Evolutionary conservation across 2,888 invertebrate species (phyloP).

Genomic region (Hirtodrosophila duncani): DNA sequence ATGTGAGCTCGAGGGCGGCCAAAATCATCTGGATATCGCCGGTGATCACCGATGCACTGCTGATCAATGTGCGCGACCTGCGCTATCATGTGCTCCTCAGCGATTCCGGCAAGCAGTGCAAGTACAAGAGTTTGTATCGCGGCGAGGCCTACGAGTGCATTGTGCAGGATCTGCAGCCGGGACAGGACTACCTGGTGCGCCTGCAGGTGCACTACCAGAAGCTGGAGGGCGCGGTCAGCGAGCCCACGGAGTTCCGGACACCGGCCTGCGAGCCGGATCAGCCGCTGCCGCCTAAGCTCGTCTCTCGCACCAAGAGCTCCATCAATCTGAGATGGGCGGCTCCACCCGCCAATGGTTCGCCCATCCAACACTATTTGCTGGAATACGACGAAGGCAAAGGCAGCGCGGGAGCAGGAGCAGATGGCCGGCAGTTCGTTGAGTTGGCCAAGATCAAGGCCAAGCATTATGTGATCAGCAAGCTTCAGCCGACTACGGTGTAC

Average conservation of each 20-base stretch:
- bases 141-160: conserved; percentile 87
- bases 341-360: conserved; percentile 88
- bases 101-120: conserved; percentile 87
- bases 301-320: conserved; percentile 84
- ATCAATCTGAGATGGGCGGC: conserved; percentile 86
- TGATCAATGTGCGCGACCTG: conserved; percentile 78
- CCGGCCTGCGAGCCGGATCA: conserved; percentile 90
- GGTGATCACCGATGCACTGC: conserved; percentile 64
- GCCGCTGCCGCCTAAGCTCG: conserved; percentile 85
- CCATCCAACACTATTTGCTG: conserved; percentile 86
- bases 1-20: conserved; percentile 90
- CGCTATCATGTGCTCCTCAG: conserved; percentile 90
- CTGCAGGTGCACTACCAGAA: conserved; percentile 86
- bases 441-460: conserved; percentile 85
- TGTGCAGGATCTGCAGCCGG: conserved; percentile 90
- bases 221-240: conserved; percentile 86
- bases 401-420: too few relatives aligned
- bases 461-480: conserved; percentile 86
- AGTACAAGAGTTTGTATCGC: conserved; percentile 90
- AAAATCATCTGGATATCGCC: conserved; percentile 90
- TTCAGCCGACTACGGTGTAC: conserved; percentile 89
- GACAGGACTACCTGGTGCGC: conserved; percentile 91
- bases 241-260: conserved; percentile 89
- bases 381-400: conserved; percentile 86
- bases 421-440: conserved; percentile 85